phyloP scores from a whole-genome alignment of 2,797 vertebrate species.

The Pterois miles region DNA sequence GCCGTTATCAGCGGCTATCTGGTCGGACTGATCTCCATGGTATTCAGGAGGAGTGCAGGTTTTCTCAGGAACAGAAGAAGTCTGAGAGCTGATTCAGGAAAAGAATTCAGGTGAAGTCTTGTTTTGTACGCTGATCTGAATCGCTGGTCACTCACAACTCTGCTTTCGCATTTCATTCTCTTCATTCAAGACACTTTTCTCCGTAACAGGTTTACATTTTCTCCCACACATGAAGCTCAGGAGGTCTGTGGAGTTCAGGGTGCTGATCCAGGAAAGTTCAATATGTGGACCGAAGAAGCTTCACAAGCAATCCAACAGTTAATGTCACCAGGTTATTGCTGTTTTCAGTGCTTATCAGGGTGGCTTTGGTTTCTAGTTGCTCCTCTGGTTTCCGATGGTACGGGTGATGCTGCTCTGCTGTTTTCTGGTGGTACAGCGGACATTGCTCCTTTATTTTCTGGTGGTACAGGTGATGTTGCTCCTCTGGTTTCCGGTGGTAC shows the following conservation, averaged over 20 bases:
- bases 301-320: too few relatives aligned
- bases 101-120: background rate
- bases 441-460: background rate
- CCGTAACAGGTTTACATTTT: background rate
- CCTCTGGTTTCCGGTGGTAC: background rate
- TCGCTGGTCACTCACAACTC: conserved; percentile 10
- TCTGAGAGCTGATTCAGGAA: background rate
- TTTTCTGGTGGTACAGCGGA: background rate
- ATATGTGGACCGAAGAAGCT: background rate
- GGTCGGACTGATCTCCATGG: conserved; percentile 53
- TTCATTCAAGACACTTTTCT: background rate
- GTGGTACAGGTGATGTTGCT: background rate
- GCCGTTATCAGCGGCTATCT: conserved; percentile 36
- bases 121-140: background rate
- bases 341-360: too few relatives aligned
- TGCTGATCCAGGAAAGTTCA: too few relatives aligned
- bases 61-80: background rate
- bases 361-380: too few relatives aligned
- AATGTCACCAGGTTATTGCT: too few relatives aligned
- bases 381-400: background rate
- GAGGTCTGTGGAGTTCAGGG: background rate
- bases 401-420: background rate
- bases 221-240: background rate
- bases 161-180: background rate
- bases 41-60: background rate